Evolutionary conservation across 2,797 vertebrate genomes (phyloP).

Genomic region (Aselliscus stoliczkanus): DNA sequence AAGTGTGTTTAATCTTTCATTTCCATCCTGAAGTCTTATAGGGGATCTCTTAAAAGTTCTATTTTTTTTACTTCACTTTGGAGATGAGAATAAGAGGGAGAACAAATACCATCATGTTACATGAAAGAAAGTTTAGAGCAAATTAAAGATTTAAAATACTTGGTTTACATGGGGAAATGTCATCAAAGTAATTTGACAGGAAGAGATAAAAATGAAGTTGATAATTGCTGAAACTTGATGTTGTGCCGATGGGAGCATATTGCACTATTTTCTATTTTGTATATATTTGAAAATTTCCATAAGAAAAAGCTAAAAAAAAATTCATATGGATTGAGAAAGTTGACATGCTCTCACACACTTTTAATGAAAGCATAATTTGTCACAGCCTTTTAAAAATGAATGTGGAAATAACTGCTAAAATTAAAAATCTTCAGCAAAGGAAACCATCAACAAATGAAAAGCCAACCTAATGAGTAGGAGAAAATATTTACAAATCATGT

Average conservation of each 20-base stretch:
- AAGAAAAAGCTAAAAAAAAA: not conserved
- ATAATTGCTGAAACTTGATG: not conserved
- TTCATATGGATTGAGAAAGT: not conserved
- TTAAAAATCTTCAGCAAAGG: not conserved
- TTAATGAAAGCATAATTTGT: not conserved
- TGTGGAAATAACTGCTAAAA: not conserved
- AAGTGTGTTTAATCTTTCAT: not conserved
- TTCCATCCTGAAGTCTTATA: not conserved
- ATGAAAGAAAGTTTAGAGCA: not conserved
- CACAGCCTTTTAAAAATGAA: not conserved
- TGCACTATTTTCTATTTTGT: not conserved
- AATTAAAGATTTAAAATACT: not conserved
- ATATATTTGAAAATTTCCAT: not conserved
- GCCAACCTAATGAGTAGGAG: not conserved
- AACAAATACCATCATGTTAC: not conserved
- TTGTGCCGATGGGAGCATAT: not conserved
- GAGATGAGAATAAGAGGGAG: not conserved
- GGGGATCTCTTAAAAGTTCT: not conserved
- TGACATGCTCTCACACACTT: not conserved
- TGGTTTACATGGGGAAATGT: not conserved
- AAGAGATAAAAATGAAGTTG: not conserved
- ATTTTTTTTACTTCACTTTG: not conserved
- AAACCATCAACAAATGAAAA: not conserved
- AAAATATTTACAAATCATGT: not conserved
- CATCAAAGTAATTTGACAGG: too few relatives aligned